phyloP scores from a whole-genome alignment of 2,113 vertebrate species.

The Ailurus styani region DNA sequence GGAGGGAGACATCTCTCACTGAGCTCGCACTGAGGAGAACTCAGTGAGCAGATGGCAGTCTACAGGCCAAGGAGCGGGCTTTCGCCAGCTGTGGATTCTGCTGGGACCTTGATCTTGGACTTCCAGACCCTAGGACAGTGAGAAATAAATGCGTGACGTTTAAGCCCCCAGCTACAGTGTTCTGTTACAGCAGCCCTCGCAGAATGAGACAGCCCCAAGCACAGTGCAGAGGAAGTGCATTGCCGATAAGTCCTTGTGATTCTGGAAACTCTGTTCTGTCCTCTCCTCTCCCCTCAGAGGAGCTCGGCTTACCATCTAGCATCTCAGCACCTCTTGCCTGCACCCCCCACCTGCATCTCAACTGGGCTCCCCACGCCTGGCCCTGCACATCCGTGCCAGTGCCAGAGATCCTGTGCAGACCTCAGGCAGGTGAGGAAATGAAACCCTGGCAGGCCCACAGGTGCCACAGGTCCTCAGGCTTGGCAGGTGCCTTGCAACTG shows the following conservation, averaged over 20 bases:
- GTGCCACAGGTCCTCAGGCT: neutral
- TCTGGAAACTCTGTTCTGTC: neutral
- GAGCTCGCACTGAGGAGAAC: neutral
- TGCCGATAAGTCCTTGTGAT: neutral
- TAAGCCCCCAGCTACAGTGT: neutral
- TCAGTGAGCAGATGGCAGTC: neutral
- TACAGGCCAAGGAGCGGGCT: neutral
- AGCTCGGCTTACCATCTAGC: neutral
- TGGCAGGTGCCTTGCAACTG: neutral
- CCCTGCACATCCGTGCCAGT: rapidly evolving
- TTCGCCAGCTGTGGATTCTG: neutral
- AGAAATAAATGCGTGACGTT: neutral
- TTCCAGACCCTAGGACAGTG: neutral
- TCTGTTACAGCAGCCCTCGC: neutral
- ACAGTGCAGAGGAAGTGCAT: neutral
- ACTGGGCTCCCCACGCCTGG: neutral
- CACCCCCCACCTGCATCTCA: too few relatives aligned
- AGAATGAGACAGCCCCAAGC: neutral
- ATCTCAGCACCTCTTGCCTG: neutral
- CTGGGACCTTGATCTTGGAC: neutral
- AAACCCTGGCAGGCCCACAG: neutral
- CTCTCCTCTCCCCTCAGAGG: neutral
- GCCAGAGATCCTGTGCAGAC: neutral
- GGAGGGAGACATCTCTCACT: neutral
- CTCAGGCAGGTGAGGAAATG: neutral